These are phyloP conservation scores for Drosophila novamexicana DNA, from an alignment of 1,140 invertebrate species.

Conservation along the genomic window DNA sequence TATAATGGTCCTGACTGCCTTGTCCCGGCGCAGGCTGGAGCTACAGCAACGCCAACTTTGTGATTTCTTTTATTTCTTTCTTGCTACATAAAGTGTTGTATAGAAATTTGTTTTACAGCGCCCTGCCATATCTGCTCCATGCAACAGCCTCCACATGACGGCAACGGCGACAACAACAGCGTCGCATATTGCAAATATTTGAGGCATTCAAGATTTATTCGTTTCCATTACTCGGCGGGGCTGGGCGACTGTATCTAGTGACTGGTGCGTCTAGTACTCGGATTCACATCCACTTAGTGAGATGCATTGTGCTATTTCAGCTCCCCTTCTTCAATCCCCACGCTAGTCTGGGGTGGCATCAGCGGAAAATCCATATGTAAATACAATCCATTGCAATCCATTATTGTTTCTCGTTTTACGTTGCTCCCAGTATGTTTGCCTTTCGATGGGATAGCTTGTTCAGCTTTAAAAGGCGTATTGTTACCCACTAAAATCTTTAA, in stretches of 20 bases:
- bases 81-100: conserved; percentile 34
- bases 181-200: conserved; percentile 55
- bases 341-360: background rate
- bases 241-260: conserved; percentile 17
- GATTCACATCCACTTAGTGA: conserved; percentile 29
- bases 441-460: conserved; percentile 31
- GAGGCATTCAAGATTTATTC: conserved; percentile 68
- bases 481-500: background rate
- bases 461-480: conserved; percentile 31
- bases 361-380: conserved; percentile 33
- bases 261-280: conserved; percentile 17
- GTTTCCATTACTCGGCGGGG: conserved; percentile 43
- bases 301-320: conserved; percentile 30
- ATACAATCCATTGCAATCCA: conserved; percentile 55
- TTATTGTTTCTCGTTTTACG: conserved; percentile 47
- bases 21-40: background rate
- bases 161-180: background rate
- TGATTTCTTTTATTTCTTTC: conserved; percentile 42
- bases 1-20: conserved; percentile 41
- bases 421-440: conserved; percentile 18
- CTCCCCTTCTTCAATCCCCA: too few relatives aligned
- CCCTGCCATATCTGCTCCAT: background rate
- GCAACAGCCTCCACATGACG: background rate
- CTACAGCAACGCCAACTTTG: conserved; percentile 27
- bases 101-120: conserved; percentile 40